phyloP scores from a whole-genome alignment of 2,113 vertebrate species.

The Alethe castanea region DNA sequence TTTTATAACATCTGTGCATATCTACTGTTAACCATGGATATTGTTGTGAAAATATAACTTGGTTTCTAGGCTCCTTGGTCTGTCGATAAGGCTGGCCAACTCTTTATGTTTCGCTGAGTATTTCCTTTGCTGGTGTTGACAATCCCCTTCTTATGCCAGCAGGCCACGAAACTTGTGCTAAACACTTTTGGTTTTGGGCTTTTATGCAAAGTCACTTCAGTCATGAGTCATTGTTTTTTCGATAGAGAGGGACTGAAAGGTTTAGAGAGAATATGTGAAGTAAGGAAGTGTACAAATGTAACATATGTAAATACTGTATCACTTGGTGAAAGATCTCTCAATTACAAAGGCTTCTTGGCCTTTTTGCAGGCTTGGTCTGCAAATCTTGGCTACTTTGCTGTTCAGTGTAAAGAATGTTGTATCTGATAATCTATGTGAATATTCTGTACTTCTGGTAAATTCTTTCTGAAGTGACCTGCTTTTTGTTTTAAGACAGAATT shows the following conservation, averaged over 20 bases:
- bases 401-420: background rate
- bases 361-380: background rate
- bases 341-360: background rate
- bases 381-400: background rate
- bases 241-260: background rate
- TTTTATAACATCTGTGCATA: background rate
- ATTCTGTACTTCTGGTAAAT: background rate
- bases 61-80: background rate
- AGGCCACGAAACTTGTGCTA: background rate
- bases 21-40: background rate
- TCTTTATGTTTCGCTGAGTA: background rate
- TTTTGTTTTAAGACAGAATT: background rate
- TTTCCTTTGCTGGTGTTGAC: background rate
- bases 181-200: background rate
- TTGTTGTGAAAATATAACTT: background rate
- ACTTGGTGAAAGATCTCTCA: background rate
- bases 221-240: background rate
- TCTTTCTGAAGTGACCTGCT: background rate
- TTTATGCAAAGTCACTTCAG: background rate
- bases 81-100: background rate
- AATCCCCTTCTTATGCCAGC: background rate
- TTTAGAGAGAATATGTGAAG: background rate
- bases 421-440: background rate
- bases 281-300: background rate
- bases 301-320: background rate